Conservation (phyloP, 2,113 vertebrate genomes). For the Axis porcinus region DNA sequence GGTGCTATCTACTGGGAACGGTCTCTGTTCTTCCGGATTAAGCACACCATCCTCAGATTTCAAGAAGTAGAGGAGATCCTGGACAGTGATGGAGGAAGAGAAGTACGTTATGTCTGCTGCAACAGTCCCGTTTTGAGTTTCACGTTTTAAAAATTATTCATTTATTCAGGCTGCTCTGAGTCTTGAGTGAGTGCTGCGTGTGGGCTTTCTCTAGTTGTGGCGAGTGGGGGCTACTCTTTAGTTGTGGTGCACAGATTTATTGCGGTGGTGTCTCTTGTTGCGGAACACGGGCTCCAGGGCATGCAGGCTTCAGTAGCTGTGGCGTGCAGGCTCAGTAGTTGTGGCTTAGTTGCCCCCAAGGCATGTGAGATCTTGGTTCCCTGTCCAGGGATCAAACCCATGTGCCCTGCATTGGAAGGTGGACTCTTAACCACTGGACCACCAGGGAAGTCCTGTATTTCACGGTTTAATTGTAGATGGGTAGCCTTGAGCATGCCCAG, state of each 20-base stretch:
- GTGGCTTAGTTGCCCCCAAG: background rate
- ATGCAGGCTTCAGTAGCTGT: background rate
- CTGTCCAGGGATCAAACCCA: background rate
- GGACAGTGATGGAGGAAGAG: conserved; percentile 79
- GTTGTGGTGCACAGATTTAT: background rate
- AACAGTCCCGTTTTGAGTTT: rapidly evolving
- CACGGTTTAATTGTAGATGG: background rate
- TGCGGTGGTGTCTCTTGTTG: background rate
- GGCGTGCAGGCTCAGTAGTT: background rate
- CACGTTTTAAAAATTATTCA: background rate
- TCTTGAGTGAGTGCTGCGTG: background rate
- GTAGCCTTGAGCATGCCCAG: background rate
- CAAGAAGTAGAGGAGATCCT: conserved; percentile 85
- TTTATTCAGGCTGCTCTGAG: background rate
- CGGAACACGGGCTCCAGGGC: background rate
- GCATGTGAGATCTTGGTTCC: background rate
- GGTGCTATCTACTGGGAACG: conserved; percentile 92
- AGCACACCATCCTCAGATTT: conserved; percentile 86
- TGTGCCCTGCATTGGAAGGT: background rate
- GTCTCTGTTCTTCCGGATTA: conserved; percentile 85
- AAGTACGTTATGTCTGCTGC: conserved; percentile 72
- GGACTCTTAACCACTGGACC: background rate
- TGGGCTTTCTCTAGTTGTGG: background rate
- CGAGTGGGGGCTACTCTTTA: background rate
- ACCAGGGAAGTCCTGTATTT: background rate